Evolutionary conservation across 2,888 invertebrate species (phyloP), one percentile per base, ranked within the genome.

Genomic region (Ectemnius lituratus): DNA sequence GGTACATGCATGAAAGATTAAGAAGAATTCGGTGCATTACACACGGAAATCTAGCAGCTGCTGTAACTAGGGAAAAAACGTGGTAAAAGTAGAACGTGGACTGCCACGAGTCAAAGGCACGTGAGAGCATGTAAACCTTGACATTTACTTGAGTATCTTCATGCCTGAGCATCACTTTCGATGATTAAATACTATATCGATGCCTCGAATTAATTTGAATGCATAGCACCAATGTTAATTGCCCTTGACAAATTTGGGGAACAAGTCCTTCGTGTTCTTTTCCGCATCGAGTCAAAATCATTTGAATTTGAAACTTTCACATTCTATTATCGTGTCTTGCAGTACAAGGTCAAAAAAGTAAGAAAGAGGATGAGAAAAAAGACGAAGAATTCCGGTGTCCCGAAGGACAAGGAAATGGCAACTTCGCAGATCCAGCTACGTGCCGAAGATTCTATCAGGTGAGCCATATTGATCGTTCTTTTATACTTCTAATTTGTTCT

Each of bases 371-470:
- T 82, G 93, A 94, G 76, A 93, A 93, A 82, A 93, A 94, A 83
- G 89, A 92, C 60, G 93, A 94, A 82, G 95, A 96, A 63, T 97
- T 94, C 86, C 92, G 92, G 75, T 97, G 97, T 90, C 97, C 97
- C n/a, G 94, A 95, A 90, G 94, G 94, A 61, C 94, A 94, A 83
- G 97, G 95, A 76, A 97, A 96, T 91, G 97, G 97, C 74, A 97
- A 97, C 90, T 97, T 95, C 88, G 97, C 97, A 20, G 97, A 97
- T 92, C 97, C 97, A 13, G 95, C 93, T 61, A 97, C 96, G 46
- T 97, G 97, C 90, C 93, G 96, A 85, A 93, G 96, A 87, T 97
- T 97, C 92, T 97, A 97, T 92, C 97, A 97, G 93, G 97, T 97
- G 92, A 65, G 68, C 61, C 11, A 66, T 20, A n/a, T 37, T 60